Percentiles rank a stretch among this genome's conserved stretches.
phyloP scores from a whole-genome alignment of 2,888 invertebrate species.

The Mamestra brassicae region DNA sequence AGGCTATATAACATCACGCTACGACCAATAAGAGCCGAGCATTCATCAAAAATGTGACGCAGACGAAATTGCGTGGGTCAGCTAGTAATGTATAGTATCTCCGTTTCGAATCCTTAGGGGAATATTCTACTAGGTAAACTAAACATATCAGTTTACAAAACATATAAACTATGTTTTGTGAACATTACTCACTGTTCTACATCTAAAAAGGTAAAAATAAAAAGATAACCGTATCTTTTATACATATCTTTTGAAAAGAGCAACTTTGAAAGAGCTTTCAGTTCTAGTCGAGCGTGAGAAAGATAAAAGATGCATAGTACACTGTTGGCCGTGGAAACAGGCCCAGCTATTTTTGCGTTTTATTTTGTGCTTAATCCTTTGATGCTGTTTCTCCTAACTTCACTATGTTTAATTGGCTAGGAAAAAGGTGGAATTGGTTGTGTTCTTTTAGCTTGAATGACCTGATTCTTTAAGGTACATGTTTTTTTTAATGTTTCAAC shows the following conservation, averaged over 20 bases:
- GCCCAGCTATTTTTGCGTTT: not conserved
- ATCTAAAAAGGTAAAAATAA: constrained; percentile 26
- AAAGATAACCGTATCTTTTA: constrained; percentile 46
- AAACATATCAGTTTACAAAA: not conserved
- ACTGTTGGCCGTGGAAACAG: constrained; percentile 38
- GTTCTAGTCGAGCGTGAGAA: constrained; percentile 50
- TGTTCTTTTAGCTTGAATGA: not conserved
- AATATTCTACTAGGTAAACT: not conserved
- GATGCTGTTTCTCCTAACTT: not conserved
- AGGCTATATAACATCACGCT: too few relatives aligned
- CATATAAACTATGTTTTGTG: too few relatives aligned
- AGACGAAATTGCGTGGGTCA: too few relatives aligned
- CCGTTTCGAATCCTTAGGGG: not conserved
- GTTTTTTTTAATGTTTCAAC: too few relatives aligned
- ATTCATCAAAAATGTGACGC: too few relatives aligned
- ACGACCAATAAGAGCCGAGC: too few relatives aligned
- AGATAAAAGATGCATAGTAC: constrained; percentile 63
- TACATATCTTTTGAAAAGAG: constrained; percentile 60
- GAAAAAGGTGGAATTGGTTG: not conserved
- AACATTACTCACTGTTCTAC: not conserved
- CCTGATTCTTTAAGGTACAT: not conserved
- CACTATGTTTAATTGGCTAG: not conserved
- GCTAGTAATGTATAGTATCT: too few relatives aligned
- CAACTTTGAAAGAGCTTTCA: constrained; percentile 61
- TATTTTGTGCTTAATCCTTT: constrained; percentile 5